phyloP scores from a whole-genome alignment of 1,140 invertebrate species.

The Pachyrhynchus sulphureomaculatus region DNA sequence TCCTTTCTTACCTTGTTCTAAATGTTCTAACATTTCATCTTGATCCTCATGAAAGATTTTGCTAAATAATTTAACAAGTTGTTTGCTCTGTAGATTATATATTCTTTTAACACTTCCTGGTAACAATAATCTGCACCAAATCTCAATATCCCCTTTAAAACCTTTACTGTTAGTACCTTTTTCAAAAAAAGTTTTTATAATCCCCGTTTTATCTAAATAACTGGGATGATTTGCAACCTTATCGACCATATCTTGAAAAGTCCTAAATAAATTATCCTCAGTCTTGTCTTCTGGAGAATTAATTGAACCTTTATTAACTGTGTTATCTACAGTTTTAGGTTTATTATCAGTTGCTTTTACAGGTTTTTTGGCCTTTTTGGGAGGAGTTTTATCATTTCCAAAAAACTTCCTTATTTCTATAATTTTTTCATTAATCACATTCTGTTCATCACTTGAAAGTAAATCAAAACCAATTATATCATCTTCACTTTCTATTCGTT shows the following conservation, averaged over 20 bases:
- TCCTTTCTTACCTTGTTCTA: constrained; percentile 70
- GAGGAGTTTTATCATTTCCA: constrained; percentile 50
- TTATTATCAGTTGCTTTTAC: constrained; percentile 2
- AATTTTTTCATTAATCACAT: constrained; percentile 62
- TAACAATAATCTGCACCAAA: constrained; percentile 85
- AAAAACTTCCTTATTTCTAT: constrained; percentile 55
- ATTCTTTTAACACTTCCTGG: constrained; percentile 80
- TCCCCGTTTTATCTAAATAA: constrained; percentile 80
- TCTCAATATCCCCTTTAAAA: constrained; percentile 74
- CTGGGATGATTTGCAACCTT: constrained; percentile 74
- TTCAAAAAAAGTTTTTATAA: constrained; percentile 69
- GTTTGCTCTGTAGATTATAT: constrained; percentile 91
- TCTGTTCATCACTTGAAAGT: constrained; percentile 67
- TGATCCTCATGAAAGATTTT: constrained; percentile 73
- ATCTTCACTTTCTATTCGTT: constrained; percentile 75
- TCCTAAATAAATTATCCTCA: constrained; percentile 57
- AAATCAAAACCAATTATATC: constrained; percentile 78
- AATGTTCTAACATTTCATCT: constrained; percentile 80
- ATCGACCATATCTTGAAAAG: constrained; percentile 74
- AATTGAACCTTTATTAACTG: not conserved
- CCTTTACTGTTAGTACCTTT: constrained; percentile 65
- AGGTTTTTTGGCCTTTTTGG: constrained; percentile 48
- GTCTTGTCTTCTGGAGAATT: not conserved
- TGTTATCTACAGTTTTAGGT: not conserved
- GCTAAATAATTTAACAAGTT: constrained; percentile 86